Base-by-base conservation (phyloP, 1,140 invertebrate genomes). In the Drosophila pseudoobscura region DNA sequence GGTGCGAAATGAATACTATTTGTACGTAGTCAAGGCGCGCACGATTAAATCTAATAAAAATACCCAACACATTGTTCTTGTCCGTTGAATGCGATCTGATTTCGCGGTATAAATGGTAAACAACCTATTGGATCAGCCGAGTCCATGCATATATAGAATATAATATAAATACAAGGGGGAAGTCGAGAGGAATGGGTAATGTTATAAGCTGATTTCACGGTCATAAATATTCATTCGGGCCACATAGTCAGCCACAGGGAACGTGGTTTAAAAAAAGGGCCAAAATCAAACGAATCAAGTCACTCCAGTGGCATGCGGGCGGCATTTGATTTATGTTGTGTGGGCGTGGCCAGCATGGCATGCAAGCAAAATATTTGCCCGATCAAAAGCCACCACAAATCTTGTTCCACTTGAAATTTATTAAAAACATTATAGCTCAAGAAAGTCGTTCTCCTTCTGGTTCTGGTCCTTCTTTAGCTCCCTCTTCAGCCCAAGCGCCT, bases 331-430 rank as follows among this genome's bases (percentile, higher is more conserved):
- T 85, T 85, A 78, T 87, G 74, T 54, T 58, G 44, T 43, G 39
- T 49, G 51, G 61, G 75, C 62, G 63, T 59, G 46, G 57, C 44
- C 43, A 50, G 8, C 17, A 20, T 50, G 62, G 56, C 51, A 82
- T 59, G 63, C 45, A 82, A 82, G 78, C 78, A 75, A 80, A 87
- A 78, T 75, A 87, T 85, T 87, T 87, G 60, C 69, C 35, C 46
- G 69, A 39, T 29, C 69, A 78, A 75, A 75, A 85, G 65, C 78
- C 72, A 45, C 55, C 55, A 65, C 45, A 55, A 75, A 75, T 75
- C 71, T 68, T 75, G 55, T 75, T 44, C 54, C 62, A 45, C 62
- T 68, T 75, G 41, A 59, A 70, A 87, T 78, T 85, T 87, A 85
- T 87, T 78, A 77, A 76, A 79, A 79, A 59, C 59, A 64, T 59